A percentile compares a stretch with the other conserved stretches of the same genome.
phyloP scores from a whole-genome alignment of 2,888 invertebrate genomes.

The Parnassius glacialis region DNA sequence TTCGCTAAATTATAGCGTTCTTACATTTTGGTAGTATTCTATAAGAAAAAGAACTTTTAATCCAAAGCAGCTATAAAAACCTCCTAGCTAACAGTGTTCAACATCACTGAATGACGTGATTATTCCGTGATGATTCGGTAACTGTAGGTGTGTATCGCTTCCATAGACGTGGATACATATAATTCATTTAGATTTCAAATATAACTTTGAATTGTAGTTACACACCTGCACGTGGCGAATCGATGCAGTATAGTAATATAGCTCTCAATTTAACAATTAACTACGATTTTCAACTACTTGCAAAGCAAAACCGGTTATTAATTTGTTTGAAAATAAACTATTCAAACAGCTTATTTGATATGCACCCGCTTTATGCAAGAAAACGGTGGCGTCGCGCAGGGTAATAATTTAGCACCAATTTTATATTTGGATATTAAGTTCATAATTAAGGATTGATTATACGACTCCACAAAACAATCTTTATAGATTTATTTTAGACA shows the following conservation, averaged over 20 bases:
- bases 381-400: not conserved
- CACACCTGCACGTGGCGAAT: not conserved
- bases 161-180: not conserved
- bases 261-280: not conserved
- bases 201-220: conserved; percentile 3
- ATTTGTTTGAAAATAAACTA: conserved; percentile 17
- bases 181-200: not conserved
- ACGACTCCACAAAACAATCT: too few relatives aligned
- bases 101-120: too few relatives aligned
- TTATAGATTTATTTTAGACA: too few relatives aligned
- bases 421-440: not conserved
- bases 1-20: too few relatives aligned
- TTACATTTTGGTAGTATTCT: too few relatives aligned
- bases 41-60: too few relatives aligned
- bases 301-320: conserved; percentile 6
- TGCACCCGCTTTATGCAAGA: not conserved
- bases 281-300: not conserved
- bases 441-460: too few relatives aligned
- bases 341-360: conserved; percentile 17
- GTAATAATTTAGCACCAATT: conserved; percentile 3
- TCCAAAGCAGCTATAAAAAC: too few relatives aligned
- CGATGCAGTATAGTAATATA: not conserved
- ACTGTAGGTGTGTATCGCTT: not conserved
- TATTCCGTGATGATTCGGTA: not conserved
- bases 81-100: too few relatives aligned